Evolutionary conservation across 2,113 vertebrate species (phyloP).

Genomic region (Zingel zingel): DNA sequence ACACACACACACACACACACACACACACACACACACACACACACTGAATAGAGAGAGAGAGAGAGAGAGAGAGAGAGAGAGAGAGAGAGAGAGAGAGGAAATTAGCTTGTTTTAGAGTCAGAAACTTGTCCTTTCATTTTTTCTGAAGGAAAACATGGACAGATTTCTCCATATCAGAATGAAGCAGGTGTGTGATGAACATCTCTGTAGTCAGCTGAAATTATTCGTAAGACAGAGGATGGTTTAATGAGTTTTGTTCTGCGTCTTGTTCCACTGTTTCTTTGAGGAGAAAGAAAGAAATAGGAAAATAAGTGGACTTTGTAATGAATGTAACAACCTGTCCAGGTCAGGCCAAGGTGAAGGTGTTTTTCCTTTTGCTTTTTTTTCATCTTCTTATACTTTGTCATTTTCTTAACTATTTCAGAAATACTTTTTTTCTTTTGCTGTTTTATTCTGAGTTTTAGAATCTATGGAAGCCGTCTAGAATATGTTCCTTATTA

Average conservation of each 20-base stretch:
- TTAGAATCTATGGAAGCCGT: not conserved
- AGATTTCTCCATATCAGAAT: not conserved
- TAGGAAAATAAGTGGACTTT: slow-evolving; percentile 46
- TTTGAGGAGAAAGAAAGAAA: slow-evolving; percentile 17
- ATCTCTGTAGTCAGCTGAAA: slow-evolving; percentile 54
- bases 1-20: slow-evolving; percentile 25
- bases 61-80: too few relatives aligned
- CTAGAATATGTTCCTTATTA: not conserved
- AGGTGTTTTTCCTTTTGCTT: not conserved
- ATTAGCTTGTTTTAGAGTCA: slow-evolving; percentile 5
- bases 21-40: not conserved
- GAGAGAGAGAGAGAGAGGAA: not conserved
- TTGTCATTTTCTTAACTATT: not conserved
- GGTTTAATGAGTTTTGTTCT: slow-evolving; percentile 48
- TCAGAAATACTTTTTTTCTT: not conserved
- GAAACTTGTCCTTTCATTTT: slow-evolving; percentile 17
- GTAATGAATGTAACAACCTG: slow-evolving; percentile 35
- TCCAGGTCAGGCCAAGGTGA: slow-evolving; percentile 6
- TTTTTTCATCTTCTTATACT: not conserved
- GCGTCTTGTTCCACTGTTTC: slow-evolving; percentile 3
- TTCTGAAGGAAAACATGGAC: slow-evolving; percentile 4
- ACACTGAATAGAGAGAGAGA: not conserved
- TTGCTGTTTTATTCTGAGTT: not conserved
- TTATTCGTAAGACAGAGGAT: slow-evolving; percentile 17
- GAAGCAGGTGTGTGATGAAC: slow-evolving; percentile 29